Evolutionary conservation across 2,888 invertebrate species (phyloP), one percentile per base, ranked within the genome.

Genomic region (Meandrusa payeni): DNA sequence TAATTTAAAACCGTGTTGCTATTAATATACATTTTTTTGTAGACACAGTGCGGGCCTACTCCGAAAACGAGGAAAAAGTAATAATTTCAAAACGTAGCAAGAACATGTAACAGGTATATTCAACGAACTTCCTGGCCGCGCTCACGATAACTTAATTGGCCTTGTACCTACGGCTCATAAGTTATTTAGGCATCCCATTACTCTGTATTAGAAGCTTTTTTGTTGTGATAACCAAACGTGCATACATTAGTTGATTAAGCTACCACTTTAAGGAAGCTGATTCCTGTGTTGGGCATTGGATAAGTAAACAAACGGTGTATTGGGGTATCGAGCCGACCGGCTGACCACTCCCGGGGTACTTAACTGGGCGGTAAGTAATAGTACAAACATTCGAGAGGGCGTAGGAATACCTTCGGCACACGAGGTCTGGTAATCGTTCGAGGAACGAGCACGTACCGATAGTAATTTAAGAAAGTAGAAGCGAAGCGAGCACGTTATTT

Each of bases 401-500:
- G 63, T 66, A 51, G 59, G 56, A 60, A 65, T 62, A 54, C 23
- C 48, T 57, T 55, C 50, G 34, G 47, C 48, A 47, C 50, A 42
- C 15, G 15, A 63, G 61, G 61, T 63, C 62, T 64, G 59, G 66
- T 68, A 55, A 69, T 68, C 68, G 65, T 58, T 43, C 62, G 55
- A 59, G 50, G 60, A 64, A 61, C 61, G 63, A 59, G 58, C 62
- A 52, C 61, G 59, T 77, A 76, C 76, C 75, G 65, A 56, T 64
- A 64, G 64, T 79, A 80, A 81, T 77, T 77, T 75, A 79, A 83
- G 75, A 76, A 71, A 69, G 73, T 76, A 64, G 72, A 75, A 66
- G 73, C 77, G 64, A 75, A n/a, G n/a, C n/a, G n/a, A n/a, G 69
- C 67, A 57, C 70, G 76, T 74, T 80, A 82, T 85, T 86, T 76